Percentiles rank a stretch among this genome's conserved stretches.
phyloP scores from a whole-genome alignment of 2,797 vertebrate genomes.

The Melanotaenia pygmaea region DNA sequence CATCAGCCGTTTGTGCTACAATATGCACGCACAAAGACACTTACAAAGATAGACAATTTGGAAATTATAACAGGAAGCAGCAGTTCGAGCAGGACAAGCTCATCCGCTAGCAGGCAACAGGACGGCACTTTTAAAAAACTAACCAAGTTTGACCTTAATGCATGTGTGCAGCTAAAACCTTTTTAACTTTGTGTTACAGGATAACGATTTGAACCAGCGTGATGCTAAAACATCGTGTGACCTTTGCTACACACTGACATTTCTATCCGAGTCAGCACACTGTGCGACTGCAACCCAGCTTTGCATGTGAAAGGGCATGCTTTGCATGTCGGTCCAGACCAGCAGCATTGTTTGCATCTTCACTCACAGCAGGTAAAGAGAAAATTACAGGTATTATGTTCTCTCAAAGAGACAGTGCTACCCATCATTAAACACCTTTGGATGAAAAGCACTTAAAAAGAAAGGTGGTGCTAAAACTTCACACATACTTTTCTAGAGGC shows the following conservation, averaged over 20 bases:
- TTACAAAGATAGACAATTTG: conserved; percentile 48
- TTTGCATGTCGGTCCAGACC: conserved; percentile 67
- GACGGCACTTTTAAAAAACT: conserved; percentile 19
- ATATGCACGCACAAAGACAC: conserved; percentile 12
- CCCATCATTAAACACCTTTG: conserved; percentile 9
- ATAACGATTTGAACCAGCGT: background rate
- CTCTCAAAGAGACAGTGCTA: background rate
- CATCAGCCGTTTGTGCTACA: conserved; percentile 54
- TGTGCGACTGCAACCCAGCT: conserved; percentile 24
- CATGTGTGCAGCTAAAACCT: background rate
- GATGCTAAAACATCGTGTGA: background rate
- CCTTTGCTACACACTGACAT: conserved; percentile 4
- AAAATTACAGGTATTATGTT: conserved; percentile 32
- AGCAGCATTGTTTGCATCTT: conserved; percentile 61
- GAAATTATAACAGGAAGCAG: conserved; percentile 78
- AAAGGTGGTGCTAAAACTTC: conserved; percentile 6
- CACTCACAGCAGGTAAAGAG: conserved; percentile 44
- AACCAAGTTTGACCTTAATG: background rate
- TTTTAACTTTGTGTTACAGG: background rate
- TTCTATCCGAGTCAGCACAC: conserved; percentile 6
- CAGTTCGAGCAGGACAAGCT: conserved; percentile 75
- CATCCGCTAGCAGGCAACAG: conserved; percentile 34
- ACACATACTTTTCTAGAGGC: conserved; percentile 17
- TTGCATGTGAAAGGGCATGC: conserved; percentile 63
- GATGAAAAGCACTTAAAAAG: conserved; percentile 32